These are phyloP conservation scores for Phalangium opilio DNA, from an alignment of 2,888 invertebrate genomes.

Conservation along the genomic window DNA sequence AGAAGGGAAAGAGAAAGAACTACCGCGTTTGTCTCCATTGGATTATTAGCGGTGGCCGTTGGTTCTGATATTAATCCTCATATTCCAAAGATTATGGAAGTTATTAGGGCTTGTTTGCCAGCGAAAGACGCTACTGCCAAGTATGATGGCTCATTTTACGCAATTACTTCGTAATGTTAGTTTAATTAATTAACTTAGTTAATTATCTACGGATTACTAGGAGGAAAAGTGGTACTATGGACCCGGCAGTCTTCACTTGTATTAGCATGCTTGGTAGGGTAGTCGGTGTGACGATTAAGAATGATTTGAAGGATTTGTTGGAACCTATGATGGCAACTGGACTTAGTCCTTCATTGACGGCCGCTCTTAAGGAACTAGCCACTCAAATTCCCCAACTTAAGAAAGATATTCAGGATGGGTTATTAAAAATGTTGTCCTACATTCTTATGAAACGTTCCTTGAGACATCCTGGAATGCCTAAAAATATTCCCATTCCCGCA, in stretches of 20 bases:
- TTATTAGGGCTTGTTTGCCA: slow-evolving; percentile 58
- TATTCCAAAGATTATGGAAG: slow-evolving; percentile 69
- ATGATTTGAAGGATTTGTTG: slow-evolving; percentile 64
- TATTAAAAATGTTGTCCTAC: slow-evolving; percentile 76
- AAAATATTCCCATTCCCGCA: slow-evolving; percentile 13
- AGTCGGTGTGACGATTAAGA: slow-evolving; percentile 56
- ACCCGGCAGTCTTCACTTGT: slow-evolving; percentile 83
- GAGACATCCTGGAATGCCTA: slow-evolving; percentile 51
- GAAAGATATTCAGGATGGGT: slow-evolving; percentile 77
- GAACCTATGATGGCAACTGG: slow-evolving; percentile 87
- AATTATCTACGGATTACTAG: no score
- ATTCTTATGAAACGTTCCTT: slow-evolving; percentile 76
- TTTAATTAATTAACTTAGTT: no score
- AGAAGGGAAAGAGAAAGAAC: slow-evolving; percentile 70
- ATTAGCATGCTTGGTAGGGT: slow-evolving; percentile 80
- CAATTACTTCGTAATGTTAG: no score
- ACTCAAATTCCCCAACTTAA: slow-evolving; percentile 71
- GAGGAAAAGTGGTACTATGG: slow-evolving; percentile 48
- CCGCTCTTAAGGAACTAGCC: slow-evolving; percentile 77
- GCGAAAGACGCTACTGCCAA: slow-evolving; percentile 25
- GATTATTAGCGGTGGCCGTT: slow-evolving; percentile 76
- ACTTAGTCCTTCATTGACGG: slow-evolving; percentile 76
- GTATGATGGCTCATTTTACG: slow-evolving; percentile 22
- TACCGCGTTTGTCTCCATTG: slow-evolving; percentile 75
- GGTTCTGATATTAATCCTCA: slow-evolving; percentile 62